These are phyloP conservation scores for Erannis defoliaria DNA, from an alignment of 2,888 invertebrate genomes.

Conservation along the genomic window DNA sequence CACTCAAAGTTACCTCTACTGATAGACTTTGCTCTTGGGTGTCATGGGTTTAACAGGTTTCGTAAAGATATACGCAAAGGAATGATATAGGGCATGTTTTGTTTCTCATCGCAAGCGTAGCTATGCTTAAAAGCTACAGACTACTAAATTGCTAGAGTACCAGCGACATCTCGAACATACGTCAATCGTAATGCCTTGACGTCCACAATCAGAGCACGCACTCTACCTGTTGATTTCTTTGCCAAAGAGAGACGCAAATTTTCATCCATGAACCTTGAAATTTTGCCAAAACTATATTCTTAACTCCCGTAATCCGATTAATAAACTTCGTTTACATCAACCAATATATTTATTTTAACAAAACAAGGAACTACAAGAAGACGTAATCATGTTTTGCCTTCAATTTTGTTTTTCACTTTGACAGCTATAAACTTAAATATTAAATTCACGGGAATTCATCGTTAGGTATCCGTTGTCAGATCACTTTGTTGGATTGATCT, in stretches of 20 bases:
- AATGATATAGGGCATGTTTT: too few species aligned
- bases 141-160: not conserved
- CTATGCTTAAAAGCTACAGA: too few species aligned
- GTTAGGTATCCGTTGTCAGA: too few species aligned
- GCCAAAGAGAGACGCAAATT: constrained; percentile 83
- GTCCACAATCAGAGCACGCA: constrained; percentile 56
- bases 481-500: too few species aligned
- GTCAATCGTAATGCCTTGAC: constrained; percentile 67
- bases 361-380: constrained; percentile 57
- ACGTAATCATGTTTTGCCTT: constrained; percentile 33
- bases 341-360: constrained; percentile 58
- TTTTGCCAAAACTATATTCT: constrained; percentile 78
- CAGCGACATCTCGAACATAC: constrained; percentile 47
- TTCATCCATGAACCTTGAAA: constrained; percentile 78
- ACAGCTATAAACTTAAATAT: not conserved
- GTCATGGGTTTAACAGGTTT: too few species aligned
- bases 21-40: too few species aligned
- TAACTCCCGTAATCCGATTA: constrained; percentile 65
- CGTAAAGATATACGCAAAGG: too few species aligned
- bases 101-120: too few species aligned
- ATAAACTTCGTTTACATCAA: constrained; percentile 56
- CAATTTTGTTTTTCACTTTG: constrained; percentile 3
- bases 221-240: constrained; percentile 54
- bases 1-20: too few species aligned
- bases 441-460: not conserved